Percentiles rank a stretch among this genome's conserved stretches.
These are phyloP conservation scores for Diachrysia chrysitis DNA, from an alignment of 2,888 invertebrate species.

Conservation along the genomic window DNA sequence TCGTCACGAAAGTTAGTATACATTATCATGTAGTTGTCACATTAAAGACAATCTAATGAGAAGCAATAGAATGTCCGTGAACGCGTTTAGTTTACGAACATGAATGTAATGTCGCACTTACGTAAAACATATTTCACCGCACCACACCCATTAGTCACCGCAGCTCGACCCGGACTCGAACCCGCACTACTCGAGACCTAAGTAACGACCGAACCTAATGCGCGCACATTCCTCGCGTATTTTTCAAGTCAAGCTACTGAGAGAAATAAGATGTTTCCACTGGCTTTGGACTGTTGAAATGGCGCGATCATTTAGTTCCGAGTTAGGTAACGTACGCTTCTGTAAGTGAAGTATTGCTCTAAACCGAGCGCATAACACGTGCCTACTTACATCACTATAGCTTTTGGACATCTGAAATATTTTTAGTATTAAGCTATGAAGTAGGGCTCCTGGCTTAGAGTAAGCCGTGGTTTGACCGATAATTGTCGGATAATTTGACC, in stretches of 20 bases:
- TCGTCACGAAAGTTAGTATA: too few relatives aligned
- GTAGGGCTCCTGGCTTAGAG: too few relatives aligned
- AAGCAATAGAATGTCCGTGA: constrained; percentile 43
- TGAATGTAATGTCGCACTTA: constrained; percentile 70
- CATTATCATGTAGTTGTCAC: background rate
- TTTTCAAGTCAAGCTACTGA: constrained; percentile 76
- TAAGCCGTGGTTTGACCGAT: too few relatives aligned
- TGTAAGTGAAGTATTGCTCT: constrained; percentile 54
- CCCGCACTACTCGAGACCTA: constrained; percentile 67
- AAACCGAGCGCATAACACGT: constrained; percentile 51
- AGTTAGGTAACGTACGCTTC: constrained; percentile 50
- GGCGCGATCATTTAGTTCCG: constrained; percentile 63
- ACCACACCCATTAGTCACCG: constrained; percentile 76
- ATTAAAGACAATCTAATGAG: constrained; percentile 26
- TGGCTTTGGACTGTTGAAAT: constrained; percentile 63
- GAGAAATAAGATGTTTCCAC: constrained; percentile 69
- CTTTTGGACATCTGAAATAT: constrained; percentile 45
- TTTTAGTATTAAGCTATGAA: constrained; percentile 12
- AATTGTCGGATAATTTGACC: too few relatives aligned
- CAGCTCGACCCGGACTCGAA: constrained; percentile 68
- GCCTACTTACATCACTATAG: constrained; percentile 55
- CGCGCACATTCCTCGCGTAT: constrained; percentile 75
- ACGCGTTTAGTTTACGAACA: constrained; percentile 63
- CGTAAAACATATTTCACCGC: constrained; percentile 72
- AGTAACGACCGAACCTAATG: constrained; percentile 80